These are phyloP conservation scores for Cepaea hortensis DNA, from an alignment of 2,888 invertebrate genomes.

Conservation along the genomic window DNA sequence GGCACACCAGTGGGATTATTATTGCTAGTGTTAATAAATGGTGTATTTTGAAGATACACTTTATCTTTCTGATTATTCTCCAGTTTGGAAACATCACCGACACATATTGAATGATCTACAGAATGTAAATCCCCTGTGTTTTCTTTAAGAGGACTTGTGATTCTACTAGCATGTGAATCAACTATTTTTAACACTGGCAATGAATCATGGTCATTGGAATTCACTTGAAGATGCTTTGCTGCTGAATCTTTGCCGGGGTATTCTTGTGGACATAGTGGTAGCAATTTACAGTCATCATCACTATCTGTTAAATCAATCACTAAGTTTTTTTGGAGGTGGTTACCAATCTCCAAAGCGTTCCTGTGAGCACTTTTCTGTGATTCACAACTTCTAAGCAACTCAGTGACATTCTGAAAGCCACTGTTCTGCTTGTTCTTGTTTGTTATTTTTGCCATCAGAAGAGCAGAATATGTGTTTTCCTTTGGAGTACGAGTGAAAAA, in stretches of 20 bases:
- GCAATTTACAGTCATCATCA: slow-evolving; percentile 20
- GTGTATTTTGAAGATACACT: background rate
- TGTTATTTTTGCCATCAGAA: slow-evolving; percentile 39
- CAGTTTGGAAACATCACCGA: background rate
- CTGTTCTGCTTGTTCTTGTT: background rate
- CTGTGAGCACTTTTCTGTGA: background rate
- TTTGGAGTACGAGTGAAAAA: slow-evolving; percentile 24
- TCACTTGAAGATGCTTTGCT: background rate
- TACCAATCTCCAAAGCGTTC: background rate
- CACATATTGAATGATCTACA: background rate
- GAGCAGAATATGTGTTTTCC: slow-evolving; percentile 35
- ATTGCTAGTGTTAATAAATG: too few species aligned
- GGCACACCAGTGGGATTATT: too few species aligned
- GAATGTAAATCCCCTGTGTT: background rate
- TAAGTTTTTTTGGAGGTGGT: background rate
- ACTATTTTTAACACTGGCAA: background rate
- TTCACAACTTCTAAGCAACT: background rate
- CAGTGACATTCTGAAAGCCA: background rate
- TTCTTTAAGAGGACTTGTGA: background rate
- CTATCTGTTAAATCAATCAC: slow-evolving; percentile 35
- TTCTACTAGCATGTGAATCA: background rate
- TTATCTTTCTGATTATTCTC: too few species aligned
- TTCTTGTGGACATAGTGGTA: slow-evolving; percentile 29
- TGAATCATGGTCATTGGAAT: background rate
- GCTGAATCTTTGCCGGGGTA: background rate